Percentiles rank a stretch among this genome's conserved stretches.
Evolutionary conservation across 2,888 invertebrate species (phyloP).

Genomic region (Drosophila helvetica): DNA sequence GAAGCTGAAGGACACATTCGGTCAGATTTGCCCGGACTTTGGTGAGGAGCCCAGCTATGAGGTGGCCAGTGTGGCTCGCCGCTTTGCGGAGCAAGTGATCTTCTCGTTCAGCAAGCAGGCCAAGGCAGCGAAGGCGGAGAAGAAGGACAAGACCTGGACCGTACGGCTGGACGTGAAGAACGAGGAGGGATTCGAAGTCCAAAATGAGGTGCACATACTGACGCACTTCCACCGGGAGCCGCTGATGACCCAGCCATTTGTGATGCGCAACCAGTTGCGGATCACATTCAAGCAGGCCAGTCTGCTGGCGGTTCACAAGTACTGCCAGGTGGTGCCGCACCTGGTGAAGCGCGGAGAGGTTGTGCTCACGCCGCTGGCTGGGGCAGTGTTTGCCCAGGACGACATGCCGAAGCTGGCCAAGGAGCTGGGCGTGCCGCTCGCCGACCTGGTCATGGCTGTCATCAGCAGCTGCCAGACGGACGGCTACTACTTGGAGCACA

Average conservation of each 20-base stretch:
- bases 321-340: conserved; percentile 60
- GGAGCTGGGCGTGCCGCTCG: conserved; percentile 42
- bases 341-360: conserved; percentile 48
- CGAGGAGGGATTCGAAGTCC: background rate
- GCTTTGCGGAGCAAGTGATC: conserved; percentile 60
- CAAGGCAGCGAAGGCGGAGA: conserved; percentile 47
- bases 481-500: conserved; percentile 58
- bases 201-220: conserved; percentile 32
- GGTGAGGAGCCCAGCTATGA: conserved; percentile 44
- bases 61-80: conserved; percentile 57
- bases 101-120: conserved; percentile 54
- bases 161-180: conserved; percentile 28
- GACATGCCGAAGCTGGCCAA: conserved; percentile 50
- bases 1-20: conserved; percentile 41
- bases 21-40: conserved; percentile 61
- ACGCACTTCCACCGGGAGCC: conserved; percentile 14
- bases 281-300: conserved; percentile 69
- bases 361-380: conserved; percentile 63
- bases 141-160: conserved; percentile 36
- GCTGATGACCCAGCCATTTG: conserved; percentile 45
- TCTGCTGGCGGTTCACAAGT: conserved; percentile 64
- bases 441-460: conserved; percentile 48
- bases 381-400: conserved; percentile 55
- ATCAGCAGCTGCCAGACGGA: conserved; percentile 69
- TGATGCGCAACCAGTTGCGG: conserved; percentile 38